phyloP scores from a whole-genome alignment of 2,888 invertebrate species.

The Zygaena filipendulae region DNA sequence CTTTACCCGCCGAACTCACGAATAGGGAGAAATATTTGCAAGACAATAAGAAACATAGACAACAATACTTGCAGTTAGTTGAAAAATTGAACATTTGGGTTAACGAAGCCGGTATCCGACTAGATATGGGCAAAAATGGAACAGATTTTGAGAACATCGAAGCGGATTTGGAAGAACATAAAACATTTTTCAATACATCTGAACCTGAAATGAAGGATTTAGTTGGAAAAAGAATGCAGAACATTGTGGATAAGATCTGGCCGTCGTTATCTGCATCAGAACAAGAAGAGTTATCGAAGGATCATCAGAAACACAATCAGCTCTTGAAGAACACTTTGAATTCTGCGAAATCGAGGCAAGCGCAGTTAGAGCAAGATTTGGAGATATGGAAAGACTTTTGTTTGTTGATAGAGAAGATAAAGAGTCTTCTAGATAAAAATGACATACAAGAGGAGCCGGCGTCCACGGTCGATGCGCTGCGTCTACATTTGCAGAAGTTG shows the following conservation, averaged over 20 bases:
- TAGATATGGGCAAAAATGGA: slow-evolving; percentile 83
- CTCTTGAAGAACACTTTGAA: slow-evolving; percentile 84
- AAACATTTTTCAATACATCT: slow-evolving; percentile 81
- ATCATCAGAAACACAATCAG: slow-evolving; percentile 85
- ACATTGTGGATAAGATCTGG: slow-evolving; percentile 89
- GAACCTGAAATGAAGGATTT: slow-evolving; percentile 82
- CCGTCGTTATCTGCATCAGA: slow-evolving; percentile 83
- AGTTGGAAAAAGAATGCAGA: slow-evolving; percentile 83
- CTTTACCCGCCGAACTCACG: slow-evolving; percentile 82
- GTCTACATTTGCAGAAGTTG: slow-evolving; percentile 85
- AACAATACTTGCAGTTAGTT: slow-evolving; percentile 80
- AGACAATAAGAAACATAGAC: slow-evolving; percentile 78
- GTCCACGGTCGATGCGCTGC: slow-evolving; percentile 81
- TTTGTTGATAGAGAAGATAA: slow-evolving; percentile 80
- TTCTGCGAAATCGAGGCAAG: slow-evolving; percentile 83
- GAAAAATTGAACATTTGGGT: slow-evolving; percentile 87
- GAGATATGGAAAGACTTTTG: slow-evolving; percentile 89
- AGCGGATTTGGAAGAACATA: slow-evolving; percentile 86
- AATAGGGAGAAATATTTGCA: slow-evolving; percentile 84
- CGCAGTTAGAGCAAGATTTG: slow-evolving; percentile 82
- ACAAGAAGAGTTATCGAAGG: slow-evolving; percentile 84
- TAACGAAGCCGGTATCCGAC: slow-evolving; percentile 80
- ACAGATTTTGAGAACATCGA: slow-evolving; percentile 89
- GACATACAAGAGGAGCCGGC: slow-evolving; percentile 84
- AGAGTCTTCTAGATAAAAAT: slow-evolving; percentile 78